Base-by-base conservation (phyloP, 2,888 invertebrate species). In the Epinotia bilunana region DNA sequence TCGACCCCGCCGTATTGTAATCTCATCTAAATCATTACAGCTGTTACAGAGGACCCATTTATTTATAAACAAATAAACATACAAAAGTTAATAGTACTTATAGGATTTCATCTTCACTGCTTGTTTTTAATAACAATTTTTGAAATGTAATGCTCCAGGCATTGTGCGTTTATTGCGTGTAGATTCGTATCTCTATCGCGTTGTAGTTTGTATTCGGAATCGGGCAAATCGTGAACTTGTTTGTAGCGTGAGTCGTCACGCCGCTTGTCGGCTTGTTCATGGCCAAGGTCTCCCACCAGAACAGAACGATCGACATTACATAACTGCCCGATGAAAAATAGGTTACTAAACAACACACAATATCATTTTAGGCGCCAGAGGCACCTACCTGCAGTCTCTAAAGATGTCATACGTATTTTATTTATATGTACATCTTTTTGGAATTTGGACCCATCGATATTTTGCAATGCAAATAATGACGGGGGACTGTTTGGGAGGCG, bases 211-310 rank as follows among this genome's bases (percentile, higher is more conserved):
- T 60, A 55, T 46, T 70, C 64, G 57, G 60, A 65, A 71, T 77
- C 53, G 71, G 74, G 67, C 49, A 71, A 74, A 73, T 70, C 57
- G 65, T 74, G 68, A 62, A 69, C 46, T 71, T 71, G 67, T 72
- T 67, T 67, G 61, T 74, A 65, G 77, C 70, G 72, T 67, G 72
- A 73, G 76, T 80, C 80, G 83, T 81, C 82, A 81, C 86, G 84
- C 82, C 88, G 88, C 90, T 87, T 84, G 82, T 85, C 82, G 83
- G 85, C 88, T 86, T 91, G 93, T 93, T 93, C 93, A 93, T 88
- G 93, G 93, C 92, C 93, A 93, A 93, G 93, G 93, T 91, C 91
- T 90, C 80, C 77, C 79, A 86, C 83, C 87, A 84, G 84, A 83
- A 85, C 83, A 84, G 82, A 85, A 88, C 83, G 86, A 83, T 87